These are phyloP conservation scores for Zygogramma bicolorata DNA, from an alignment of 2,888 invertebrate species.

Conservation along the genomic window DNA sequence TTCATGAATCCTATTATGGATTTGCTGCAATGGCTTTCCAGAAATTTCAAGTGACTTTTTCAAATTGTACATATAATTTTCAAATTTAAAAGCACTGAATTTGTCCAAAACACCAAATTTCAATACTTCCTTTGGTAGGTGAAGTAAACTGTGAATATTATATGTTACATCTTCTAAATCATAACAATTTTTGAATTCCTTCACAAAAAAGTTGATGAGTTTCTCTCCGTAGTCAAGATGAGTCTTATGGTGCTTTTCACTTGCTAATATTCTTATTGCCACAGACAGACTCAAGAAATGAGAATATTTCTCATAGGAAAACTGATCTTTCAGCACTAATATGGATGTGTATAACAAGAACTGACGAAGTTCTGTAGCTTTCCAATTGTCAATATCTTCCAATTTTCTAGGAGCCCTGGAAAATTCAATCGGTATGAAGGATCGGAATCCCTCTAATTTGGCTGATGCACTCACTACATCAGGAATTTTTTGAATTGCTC, in stretches of 20 bases:
- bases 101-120: conserved; percentile 1
- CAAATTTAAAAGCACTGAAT: conserved; percentile 7
- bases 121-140: neutral
- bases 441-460: neutral
- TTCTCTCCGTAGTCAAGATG: neutral
- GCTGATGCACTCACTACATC: neutral
- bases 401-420: neutral
- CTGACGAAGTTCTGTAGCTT: neutral
- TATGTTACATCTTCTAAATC: neutral
- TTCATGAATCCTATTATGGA: neutral
- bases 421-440: neutral
- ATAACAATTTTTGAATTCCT: neutral
- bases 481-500: neutral
- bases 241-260: neutral
- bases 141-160: neutral
- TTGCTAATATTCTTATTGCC: conserved; percentile 6
- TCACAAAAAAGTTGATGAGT: neutral
- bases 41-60: conserved; percentile 2
- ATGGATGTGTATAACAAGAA: too few relatives aligned
- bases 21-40: conserved; percentile 9
- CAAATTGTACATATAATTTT: neutral
- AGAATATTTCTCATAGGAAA: neutral
- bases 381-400: conserved; percentile 2
- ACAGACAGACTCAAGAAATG: neutral
- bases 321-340: neutral